These are phyloP conservation scores for Gallinago undulata DNA, from an alignment of 2,113 vertebrate species.

Conservation along the genomic window DNA sequence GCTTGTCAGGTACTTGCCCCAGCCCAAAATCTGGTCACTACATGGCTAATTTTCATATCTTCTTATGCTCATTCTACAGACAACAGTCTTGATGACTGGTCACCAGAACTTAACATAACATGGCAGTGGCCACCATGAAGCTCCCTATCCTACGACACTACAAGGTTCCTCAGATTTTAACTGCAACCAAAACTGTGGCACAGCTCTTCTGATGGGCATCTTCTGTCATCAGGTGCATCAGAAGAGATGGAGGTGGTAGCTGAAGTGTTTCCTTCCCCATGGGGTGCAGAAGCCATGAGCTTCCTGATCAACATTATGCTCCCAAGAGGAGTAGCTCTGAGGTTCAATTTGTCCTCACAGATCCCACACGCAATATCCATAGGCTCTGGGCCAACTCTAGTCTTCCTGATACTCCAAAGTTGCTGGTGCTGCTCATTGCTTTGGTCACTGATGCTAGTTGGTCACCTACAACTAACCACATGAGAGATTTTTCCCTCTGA, in stretches of 20 bases:
- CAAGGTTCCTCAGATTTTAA: background rate
- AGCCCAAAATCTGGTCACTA: background rate
- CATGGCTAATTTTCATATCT: background rate
- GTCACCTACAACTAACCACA: background rate
- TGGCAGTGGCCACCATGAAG: background rate
- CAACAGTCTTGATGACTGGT: background rate
- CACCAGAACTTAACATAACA: background rate
- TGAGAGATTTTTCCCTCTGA: background rate
- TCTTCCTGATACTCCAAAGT: background rate
- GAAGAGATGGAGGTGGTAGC: background rate
- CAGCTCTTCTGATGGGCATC: background rate
- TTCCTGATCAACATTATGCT: background rate
- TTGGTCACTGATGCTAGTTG: background rate
- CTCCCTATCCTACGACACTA: background rate
- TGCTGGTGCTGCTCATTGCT: background rate
- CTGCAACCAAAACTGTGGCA: background rate
- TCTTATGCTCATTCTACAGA: background rate
- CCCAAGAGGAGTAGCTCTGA: background rate
- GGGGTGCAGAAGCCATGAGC: background rate
- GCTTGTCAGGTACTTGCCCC: background rate
- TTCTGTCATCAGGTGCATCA: background rate
- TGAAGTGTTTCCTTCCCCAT: background rate
- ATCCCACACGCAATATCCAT: background rate
- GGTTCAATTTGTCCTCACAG: background rate
- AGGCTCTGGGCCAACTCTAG: background rate